Evolutionary conservation across 2,113 vertebrate species (phyloP).

Genomic region (Macquaria ambigua): DNA sequence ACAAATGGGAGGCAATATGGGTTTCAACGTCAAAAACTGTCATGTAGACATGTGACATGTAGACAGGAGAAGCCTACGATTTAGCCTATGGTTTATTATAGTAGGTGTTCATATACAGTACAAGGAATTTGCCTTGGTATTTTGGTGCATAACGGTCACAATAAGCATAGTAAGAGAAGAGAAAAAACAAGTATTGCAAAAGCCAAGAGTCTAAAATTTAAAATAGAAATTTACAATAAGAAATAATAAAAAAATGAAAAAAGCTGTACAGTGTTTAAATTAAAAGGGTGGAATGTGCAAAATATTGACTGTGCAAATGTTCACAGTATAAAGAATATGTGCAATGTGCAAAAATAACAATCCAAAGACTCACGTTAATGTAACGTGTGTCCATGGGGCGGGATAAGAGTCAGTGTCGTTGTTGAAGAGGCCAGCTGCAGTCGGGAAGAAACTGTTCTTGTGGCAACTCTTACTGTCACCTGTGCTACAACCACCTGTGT

Average conservation of each 20-base stretch:
- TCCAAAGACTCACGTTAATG: no score
- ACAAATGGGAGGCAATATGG: slow-evolving; percentile 1
- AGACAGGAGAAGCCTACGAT: background rate
- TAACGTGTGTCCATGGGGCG: no score
- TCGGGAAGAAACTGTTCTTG: no score
- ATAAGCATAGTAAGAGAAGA: background rate
- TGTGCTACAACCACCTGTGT: background rate
- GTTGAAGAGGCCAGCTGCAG: no score
- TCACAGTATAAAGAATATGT: no score
- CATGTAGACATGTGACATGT: no score
- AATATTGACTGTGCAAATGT: no score
- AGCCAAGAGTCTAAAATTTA: background rate
- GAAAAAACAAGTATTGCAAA: background rate
- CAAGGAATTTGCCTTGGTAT: background rate
- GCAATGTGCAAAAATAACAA: no score
- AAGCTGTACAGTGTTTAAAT: no score
- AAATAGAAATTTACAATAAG: background rate
- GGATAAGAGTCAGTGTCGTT: no score
- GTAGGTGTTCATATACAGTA: background rate
- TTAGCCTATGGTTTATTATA: no score
- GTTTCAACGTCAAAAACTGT: background rate
- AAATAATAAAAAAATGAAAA: background rate
- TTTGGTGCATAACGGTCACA: background rate
- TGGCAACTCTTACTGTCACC: background rate
- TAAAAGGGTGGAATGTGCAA: no score